Conservation (phyloP, 2,888 invertebrate species). For the Macroteleia sp. region DNA sequence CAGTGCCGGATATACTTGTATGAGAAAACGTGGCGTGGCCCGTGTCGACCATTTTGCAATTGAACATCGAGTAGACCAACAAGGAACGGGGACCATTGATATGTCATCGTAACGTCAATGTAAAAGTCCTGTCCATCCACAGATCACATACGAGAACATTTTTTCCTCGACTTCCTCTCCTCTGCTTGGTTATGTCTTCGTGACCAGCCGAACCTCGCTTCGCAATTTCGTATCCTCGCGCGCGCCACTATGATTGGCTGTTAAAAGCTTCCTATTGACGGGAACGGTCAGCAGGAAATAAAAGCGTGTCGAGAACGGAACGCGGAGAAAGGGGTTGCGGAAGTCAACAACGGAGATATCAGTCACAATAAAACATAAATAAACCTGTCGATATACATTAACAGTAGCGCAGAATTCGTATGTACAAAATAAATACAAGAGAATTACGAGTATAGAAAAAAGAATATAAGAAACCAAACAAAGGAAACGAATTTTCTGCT, state of each 20-base stretch:
- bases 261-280: slow-evolving; percentile 37
- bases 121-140: neutral
- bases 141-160: neutral
- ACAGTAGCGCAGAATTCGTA: too few species aligned
- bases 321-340: slow-evolving; percentile 50
- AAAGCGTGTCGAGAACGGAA: slow-evolving; percentile 41
- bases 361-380: too few species aligned
- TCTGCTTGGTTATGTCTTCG: slow-evolving; percentile 41
- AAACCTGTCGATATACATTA: too few species aligned
- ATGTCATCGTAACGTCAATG: slow-evolving; percentile 38
- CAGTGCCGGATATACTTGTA: neutral
- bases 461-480: too few species aligned
- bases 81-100: neutral
- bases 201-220: slow-evolving; percentile 44
- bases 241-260: slow-evolving; percentile 52
- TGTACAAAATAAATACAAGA: too few species aligned
- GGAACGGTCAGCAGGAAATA: slow-evolving; percentile 37
- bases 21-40: slow-evolving; percentile 8
- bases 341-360: slow-evolving; percentile 39
- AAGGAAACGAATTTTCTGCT: neutral
- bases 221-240: slow-evolving; percentile 53
- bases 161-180: neutral
- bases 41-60: slow-evolving; percentile 34
- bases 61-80: slow-evolving; percentile 10
- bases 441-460: too few species aligned